Base-by-base conservation (phyloP, 2,113 vertebrate species). In the Chionodraco myersi region DNA sequence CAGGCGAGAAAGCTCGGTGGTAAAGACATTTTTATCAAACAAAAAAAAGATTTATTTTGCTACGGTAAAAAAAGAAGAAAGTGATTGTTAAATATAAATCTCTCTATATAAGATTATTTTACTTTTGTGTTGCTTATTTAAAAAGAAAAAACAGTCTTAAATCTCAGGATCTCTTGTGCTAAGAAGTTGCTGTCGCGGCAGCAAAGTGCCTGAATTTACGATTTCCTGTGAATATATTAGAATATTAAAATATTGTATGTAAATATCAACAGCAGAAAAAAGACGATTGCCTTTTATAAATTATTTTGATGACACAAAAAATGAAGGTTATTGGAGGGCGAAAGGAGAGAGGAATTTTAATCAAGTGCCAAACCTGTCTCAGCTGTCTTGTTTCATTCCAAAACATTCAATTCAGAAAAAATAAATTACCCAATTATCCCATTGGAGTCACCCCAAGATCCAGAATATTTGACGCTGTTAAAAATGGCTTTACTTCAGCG, bases 151-250 rank as follows among this genome's bases (percentile, higher is more conserved):
- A 87, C 82, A 72, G 93, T 95, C 93, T 95, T 94, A 94, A 94
- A 94, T 94, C 95, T 96, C 95, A 96, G 95, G 95, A 96, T 93
- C 72, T 95, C 91, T 86, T 83, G 65, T 83, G 91, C 89, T 89
- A 88, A 92, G 84, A 92, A 86, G 86, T 92, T 90, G 93, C 92
- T 93, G 87, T 87, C 80, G 76, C 59, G 73, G 84, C 94, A 91
- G 89, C 91, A 85, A 93, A 92, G 92, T 94, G 93, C 94, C 94
- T 94, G 90, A 92, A 89, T 92, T 88, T 91, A 89, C 74, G 89
- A 95, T 92, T 94, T 93, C 93, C 93, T 95, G 93, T 96, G 94
- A 95, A 96, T 94, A 95, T 95, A 94, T 94, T 94, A 94, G 92
- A 95, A 87, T 92, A 92, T 92, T 82, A 84, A 94, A 90, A 88